Conservation (phyloP, 2,113 vertebrate species). For the Centropus unirufus region DNA sequence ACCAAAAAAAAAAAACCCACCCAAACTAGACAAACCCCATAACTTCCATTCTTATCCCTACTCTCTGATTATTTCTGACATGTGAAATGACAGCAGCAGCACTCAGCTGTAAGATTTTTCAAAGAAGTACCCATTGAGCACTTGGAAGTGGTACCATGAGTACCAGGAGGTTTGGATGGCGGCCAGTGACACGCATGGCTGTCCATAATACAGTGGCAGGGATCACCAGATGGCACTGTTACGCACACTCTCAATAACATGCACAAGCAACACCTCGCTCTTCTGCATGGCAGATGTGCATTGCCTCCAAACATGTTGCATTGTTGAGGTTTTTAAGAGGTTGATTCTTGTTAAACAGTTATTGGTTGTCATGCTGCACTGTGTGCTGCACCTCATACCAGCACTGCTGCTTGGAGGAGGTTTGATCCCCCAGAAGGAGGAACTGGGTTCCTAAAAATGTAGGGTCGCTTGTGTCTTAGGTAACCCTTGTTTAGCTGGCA, state of each 20-base stretch:
- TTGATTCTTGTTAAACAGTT: neutral
- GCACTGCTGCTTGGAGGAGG: neutral
- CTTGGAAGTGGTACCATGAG: accelerated
- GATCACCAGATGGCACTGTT: constrained; percentile 40
- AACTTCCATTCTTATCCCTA: neutral
- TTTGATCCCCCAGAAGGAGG: neutral
- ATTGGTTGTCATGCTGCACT: neutral
- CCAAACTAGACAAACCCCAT: too few species aligned
- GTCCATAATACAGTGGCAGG: accelerated
- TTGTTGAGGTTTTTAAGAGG: neutral
- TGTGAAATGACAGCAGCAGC: neutral
- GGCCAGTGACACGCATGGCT: accelerated
- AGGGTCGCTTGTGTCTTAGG: neutral
- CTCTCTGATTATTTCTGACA: neutral
- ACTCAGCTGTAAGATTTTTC: neutral
- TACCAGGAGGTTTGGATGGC: neutral
- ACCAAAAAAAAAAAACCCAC: too few species aligned
- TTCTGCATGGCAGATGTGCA: accelerated
- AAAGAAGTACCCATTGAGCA: neutral
- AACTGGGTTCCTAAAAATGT: neutral
- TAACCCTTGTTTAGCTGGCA: neutral
- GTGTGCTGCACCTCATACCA: neutral
- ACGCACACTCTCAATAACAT: accelerated
- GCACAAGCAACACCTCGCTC: neutral
- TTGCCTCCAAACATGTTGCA: accelerated